Evolutionary conservation across 1,140 invertebrate genomes (phyloP), one percentile per base, ranked within the genome.

Genomic region (Nylanderia fulva): DNA sequence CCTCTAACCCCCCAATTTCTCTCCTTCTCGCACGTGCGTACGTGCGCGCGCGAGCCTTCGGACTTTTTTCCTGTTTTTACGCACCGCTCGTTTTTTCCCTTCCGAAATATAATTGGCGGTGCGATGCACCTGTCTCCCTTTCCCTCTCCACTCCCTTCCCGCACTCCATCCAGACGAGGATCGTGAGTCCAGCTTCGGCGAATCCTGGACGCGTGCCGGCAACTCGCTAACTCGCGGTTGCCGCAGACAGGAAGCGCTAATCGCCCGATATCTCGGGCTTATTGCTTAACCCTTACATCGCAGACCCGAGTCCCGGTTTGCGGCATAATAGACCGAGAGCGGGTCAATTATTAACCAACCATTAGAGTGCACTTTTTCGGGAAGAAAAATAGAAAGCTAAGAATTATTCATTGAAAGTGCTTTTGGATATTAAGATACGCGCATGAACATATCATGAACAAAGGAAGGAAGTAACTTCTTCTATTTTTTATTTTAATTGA

Each of bases 61-160:
- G 84, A 89, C 88, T 93, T 91, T 92, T 92, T 92, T 92, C 92
- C 91, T 92, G 88, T 93, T 92, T 93, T 92, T 90, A 84, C 88
- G 88, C 88, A 75, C 88, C 87, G 89, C 92, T 93, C 88, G 89
- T 94, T 92, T 93, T 94, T 93, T 94, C 93, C 90, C 92, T 93
- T 92, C 93, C 93, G 91, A 94, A 94, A 94, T 95, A 95, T 95
- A 95, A 95, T 95, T 95, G 94, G 94, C 93, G 92, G 93, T 93
- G 91, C 93, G 93, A 94, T 94, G 94, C 94, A 95, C 94, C 94
- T 95, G 94, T 94, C 94, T 93, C 89, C 87, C 90, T 88, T 88
- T 90, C 88, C 72, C 77, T 54, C 61, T 68, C 80, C 61, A 64
- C 77, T 68, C 80, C 61, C 60, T 74, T 66, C 68, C n/a, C 24